Evolutionary conservation across 1,140 invertebrate species (phyloP).

Genomic region (Triops cancriformis): DNA sequence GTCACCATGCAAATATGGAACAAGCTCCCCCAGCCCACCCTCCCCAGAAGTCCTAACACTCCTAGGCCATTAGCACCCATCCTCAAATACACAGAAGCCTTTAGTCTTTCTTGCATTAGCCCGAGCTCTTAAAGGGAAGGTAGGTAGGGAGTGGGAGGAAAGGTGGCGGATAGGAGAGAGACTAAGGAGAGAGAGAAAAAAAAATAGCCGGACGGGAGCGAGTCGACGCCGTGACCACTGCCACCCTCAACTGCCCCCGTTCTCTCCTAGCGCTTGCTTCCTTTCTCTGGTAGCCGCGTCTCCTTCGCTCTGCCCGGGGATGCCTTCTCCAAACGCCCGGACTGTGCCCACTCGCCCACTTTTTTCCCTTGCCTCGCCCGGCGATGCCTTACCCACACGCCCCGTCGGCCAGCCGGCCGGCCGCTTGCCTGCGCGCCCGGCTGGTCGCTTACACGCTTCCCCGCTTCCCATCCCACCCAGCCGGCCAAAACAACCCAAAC

Average conservation of each 20-base stretch:
- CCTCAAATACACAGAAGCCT: not conserved
- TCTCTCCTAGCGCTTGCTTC: no score
- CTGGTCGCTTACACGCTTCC: no score
- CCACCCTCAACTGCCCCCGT: not conserved
- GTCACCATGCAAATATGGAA: slow-evolving; percentile 13
- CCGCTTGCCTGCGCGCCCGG: no score
- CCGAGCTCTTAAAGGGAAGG: not conserved
- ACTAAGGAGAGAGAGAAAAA: no score
- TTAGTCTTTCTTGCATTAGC: slow-evolving; percentile 10
- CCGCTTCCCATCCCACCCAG: no score
- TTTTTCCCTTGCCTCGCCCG: not conserved
- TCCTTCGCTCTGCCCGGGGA: no score
- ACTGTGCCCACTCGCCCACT: no score
- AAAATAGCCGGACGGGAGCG: not conserved
- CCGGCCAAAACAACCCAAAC: not conserved
- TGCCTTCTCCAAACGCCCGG: no score
- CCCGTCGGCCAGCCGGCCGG: not conserved
- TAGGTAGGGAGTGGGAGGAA: no score
- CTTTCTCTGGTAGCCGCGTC: no score
- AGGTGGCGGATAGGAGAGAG: no score
- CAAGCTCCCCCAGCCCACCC: not conserved
- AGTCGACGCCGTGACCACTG: slow-evolving; percentile 7
- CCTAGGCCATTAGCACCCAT: not conserved
- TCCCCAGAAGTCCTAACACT: not conserved
- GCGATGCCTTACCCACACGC: not conserved